Percentiles rank a stretch among this genome's conserved stretches.
Conservation (phyloP, 37 sponge, comb jelly and placozoan species). For the Corticium candelabrum region DNA sequence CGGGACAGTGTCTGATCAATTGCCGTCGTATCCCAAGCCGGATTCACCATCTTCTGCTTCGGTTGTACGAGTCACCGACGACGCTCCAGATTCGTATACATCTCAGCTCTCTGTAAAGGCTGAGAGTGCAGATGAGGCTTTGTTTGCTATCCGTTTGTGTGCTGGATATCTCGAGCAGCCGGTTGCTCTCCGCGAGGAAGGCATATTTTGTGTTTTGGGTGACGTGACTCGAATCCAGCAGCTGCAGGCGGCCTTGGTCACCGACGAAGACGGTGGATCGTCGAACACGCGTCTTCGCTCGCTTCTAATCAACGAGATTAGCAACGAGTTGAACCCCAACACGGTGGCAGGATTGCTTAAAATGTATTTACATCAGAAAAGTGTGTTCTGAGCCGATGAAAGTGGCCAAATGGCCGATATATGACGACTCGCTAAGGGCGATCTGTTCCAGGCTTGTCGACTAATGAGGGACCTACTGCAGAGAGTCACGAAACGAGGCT, state of each 20-base stretch:
- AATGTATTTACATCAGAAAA: slow-evolving; percentile 54
- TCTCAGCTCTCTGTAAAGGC: too few relatives aligned
- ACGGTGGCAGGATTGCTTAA: slow-evolving; percentile 71
- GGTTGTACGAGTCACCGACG: too few relatives aligned
- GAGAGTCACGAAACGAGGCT: background rate
- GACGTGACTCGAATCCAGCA: slow-evolving; percentile 44
- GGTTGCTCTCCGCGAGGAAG: slow-evolving; percentile 48
- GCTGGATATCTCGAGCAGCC: slow-evolving; percentile 61
- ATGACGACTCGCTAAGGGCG: too few relatives aligned
- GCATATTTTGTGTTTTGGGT: slow-evolving; percentile 75
- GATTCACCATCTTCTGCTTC: too few relatives aligned
- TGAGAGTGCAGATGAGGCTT: background rate
- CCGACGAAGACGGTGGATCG: slow-evolving; percentile 24
- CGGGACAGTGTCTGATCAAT: background rate
- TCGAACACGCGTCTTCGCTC: slow-evolving; percentile 8
- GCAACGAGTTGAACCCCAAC: slow-evolving; percentile 53
- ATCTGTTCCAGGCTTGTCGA: too few relatives aligned
- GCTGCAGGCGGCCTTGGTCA: slow-evolving; percentile 33
- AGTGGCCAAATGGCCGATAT: background rate
- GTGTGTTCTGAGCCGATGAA: slow-evolving; percentile 11
- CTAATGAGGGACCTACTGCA: too few relatives aligned
- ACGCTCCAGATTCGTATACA: too few relatives aligned
- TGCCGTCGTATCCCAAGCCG: background rate
- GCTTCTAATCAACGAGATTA: slow-evolving; percentile 31
- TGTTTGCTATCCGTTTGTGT: slow-evolving; percentile 43